phyloP scores from a whole-genome alignment of 2,113 vertebrate genomes.

The Neomonachus schauinslandi region DNA sequence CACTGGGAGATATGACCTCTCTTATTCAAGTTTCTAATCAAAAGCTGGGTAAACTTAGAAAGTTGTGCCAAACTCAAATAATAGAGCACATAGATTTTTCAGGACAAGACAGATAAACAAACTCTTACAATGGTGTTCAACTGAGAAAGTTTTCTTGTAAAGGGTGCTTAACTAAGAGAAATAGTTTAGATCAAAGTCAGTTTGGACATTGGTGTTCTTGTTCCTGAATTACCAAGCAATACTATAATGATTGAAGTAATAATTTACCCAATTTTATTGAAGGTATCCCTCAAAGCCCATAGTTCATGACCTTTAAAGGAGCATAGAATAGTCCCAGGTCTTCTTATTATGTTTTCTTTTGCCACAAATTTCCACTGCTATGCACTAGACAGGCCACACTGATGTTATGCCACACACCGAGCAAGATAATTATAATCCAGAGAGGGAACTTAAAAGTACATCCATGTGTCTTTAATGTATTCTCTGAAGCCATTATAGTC shows the following conservation, averaged over 20 bases:
- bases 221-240: conserved; percentile 77
- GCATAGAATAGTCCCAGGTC: conserved; percentile 63
- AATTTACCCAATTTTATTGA: conserved; percentile 63
- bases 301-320: conserved; percentile 77
- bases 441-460: conserved; percentile 7
- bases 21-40: conserved; percentile 74
- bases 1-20: conserved; percentile 24
- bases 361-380: conserved; percentile 72
- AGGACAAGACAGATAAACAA: conserved; percentile 80
- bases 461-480: conserved; percentile 58
- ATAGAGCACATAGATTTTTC: conserved; percentile 80
- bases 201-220: conserved; percentile 76
- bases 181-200: conserved; percentile 63
- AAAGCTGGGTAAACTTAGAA: conserved; percentile 72
- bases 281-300: conserved; percentile 66
- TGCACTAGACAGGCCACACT: neutral
- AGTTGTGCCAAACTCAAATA: conserved; percentile 79
- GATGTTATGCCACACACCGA: conserved; percentile 54
- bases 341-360: conserved; percentile 77
- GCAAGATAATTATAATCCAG: conserved; percentile 41
- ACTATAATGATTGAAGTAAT: neutral
- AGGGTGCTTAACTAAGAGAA: conserved; percentile 78
- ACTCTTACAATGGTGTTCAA: conserved; percentile 72
- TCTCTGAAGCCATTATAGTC: conserved; percentile 61
- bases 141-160: conserved; percentile 81